phyloP scores from a whole-genome alignment of 2,888 invertebrate species.

The Cephus rjabovi region DNA sequence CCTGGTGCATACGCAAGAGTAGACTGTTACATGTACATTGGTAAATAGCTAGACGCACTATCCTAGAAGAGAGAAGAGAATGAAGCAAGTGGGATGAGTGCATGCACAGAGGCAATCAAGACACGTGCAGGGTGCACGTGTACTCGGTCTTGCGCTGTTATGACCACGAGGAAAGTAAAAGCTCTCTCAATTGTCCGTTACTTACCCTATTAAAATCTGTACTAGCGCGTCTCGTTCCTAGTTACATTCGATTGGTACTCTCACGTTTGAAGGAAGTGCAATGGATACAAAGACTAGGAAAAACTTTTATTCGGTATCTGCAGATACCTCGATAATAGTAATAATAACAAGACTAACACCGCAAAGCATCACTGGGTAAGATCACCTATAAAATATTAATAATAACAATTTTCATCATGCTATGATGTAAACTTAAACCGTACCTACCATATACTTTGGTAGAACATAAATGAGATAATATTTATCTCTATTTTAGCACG shows the following conservation, averaged over 20 bases:
- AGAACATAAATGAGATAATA: no score
- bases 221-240: not conserved
- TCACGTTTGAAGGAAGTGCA: not conserved
- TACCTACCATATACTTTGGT: no score
- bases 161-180: conserved; percentile 1
- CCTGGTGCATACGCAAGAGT: not conserved
- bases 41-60: not conserved
- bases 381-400: not conserved
- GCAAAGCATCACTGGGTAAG: not conserved
- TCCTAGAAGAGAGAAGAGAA: not conserved
- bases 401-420: no score
- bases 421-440: no score
- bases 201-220: not conserved
- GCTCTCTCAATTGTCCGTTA: not conserved
- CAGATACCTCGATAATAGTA: not conserved
- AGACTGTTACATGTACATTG: not conserved
- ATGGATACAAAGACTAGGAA: not conserved
- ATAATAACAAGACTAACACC: not conserved
- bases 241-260: not conserved
- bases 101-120: not conserved
- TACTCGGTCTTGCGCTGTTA: not conserved
- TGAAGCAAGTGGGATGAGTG: not conserved
- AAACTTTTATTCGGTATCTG: not conserved
- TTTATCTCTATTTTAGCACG: no score
- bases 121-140: conserved; percentile 6